A percentile compares a stretch with the other conserved stretches of the same genome.
phyloP scores from a whole-genome alignment of 2,888 invertebrate species.

The Leucophenga maculata region DNA sequence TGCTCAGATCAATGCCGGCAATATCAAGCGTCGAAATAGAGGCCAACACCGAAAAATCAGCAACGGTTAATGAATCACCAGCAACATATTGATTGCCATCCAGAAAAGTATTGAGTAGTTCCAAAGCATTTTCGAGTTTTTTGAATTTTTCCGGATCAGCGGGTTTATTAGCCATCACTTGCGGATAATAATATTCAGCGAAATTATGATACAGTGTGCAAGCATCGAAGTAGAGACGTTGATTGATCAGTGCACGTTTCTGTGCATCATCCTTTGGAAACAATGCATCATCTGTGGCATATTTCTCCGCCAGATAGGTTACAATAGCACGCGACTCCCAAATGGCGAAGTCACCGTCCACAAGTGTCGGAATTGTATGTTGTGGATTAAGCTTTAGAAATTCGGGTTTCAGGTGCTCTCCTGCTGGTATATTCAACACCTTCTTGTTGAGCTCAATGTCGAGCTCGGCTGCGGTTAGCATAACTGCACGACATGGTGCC shows the following conservation, averaged over 20 bases:
- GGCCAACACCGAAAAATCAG: slow-evolving; percentile 82
- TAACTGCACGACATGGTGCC: slow-evolving; percentile 78
- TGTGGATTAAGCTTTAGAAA: slow-evolving; percentile 85
- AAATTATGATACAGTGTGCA: slow-evolving; percentile 82
- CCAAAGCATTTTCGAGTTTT: slow-evolving; percentile 80
- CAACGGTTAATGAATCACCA: slow-evolving; percentile 82
- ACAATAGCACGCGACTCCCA: slow-evolving; percentile 91
- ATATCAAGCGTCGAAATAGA: slow-evolving; percentile 82
- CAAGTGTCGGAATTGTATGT: slow-evolving; percentile 87
- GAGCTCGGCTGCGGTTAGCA: slow-evolving; percentile 78
- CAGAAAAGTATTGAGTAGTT: slow-evolving; percentile 81
- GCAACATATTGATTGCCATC: slow-evolving; percentile 80
- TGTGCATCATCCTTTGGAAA: slow-evolving; percentile 83
- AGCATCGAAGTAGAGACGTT: slow-evolving; percentile 85
- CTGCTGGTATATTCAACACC: slow-evolving; percentile 75
- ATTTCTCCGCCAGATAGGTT: slow-evolving; percentile 84
- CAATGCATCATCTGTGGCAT: slow-evolving; percentile 83
- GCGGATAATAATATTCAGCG: slow-evolving; percentile 80
- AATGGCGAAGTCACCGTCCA: slow-evolving; percentile 85
- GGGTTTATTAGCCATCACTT: slow-evolving; percentile 75
- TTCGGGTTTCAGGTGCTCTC: slow-evolving; percentile 81
- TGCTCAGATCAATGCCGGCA: slow-evolving; percentile 78
- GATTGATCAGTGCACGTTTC: slow-evolving; percentile 83
- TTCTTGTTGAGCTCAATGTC: slow-evolving; percentile 80
- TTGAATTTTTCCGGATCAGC: slow-evolving; percentile 79